Base-by-base conservation (phyloP, 30 jellyfish, hydroid and myxozoan species). In the Chrysaora quinquecirrha region DNA sequence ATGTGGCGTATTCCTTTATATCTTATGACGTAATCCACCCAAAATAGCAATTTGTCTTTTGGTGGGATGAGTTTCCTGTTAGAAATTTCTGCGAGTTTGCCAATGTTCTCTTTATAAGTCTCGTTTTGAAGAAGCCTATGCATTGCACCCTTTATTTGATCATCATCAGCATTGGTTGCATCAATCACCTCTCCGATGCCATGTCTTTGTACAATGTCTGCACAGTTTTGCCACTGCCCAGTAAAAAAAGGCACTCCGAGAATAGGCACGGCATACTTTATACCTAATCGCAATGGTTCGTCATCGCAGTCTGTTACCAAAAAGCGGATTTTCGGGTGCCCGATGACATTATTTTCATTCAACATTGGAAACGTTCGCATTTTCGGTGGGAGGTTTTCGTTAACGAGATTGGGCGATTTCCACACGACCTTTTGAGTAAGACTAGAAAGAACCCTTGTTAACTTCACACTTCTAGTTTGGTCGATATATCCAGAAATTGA, bases 1-100 rank as follows among this genome's bases (percentile, higher is more conserved):
- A 85, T 50, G 73, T 43, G 48, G 14, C 34, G 35, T 33, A 54
- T 80, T 14, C 95, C 86, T 25, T 66, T 64, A 52, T 74, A 46
- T 20, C 60, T 29, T 20, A 52, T 20, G 52, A 85, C 89, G 69
- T 31, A 85, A 0, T 85, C 86, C 33, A 75, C 50, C 95, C 95
- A 85, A 49, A 16, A 64, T 23, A 74, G 46, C 34, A 85, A 72
- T 34, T 38, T 85, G 32, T 85, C 89, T 64, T 66, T 75, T 29
- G 95, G 82, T 6, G 35, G 0, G 21, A 23, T 50, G 1, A 67
- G 34, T 35, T 85, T 82, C 23, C 65, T 71, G 27, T 31, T 75
- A 19, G 64, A 35, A n/a, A 66, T 9, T 46, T 30, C 48, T 23
- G 85, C 32, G 29, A 85, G 66, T 52, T 29, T 85, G 33, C 0